Percentiles rank a stretch among this genome's conserved stretches.
phyloP scores from a whole-genome alignment of 2,113 vertebrate species.

The Callorhinus ursinus region DNA sequence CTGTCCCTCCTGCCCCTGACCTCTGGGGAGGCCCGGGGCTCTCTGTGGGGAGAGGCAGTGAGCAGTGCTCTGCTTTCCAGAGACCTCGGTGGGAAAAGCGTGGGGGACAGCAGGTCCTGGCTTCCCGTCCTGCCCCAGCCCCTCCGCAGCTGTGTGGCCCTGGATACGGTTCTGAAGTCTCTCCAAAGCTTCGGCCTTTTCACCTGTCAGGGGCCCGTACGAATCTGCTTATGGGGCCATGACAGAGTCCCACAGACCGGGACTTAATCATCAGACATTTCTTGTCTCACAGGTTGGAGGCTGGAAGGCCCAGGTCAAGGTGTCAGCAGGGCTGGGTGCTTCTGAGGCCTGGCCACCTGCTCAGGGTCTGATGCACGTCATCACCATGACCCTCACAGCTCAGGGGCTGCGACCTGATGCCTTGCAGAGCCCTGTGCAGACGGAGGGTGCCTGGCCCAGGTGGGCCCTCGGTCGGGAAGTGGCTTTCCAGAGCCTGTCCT shows the following conservation, averaged over 20 bases:
- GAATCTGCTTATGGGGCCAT: rapidly evolving
- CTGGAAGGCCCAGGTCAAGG: rapidly evolving
- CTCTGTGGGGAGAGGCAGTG: too few relatives aligned
- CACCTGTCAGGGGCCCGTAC: rapidly evolving
- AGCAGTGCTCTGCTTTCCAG: neutral
- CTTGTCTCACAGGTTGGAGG: neutral
- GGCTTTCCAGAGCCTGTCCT: neutral
- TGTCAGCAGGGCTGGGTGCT: neutral
- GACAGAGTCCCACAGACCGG: rapidly evolving
- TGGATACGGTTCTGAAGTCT: neutral
- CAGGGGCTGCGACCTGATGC: neutral
- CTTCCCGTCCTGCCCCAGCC: neutral
- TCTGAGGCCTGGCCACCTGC: neutral
- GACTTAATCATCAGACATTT: rapidly evolving
- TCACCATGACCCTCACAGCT: rapidly evolving
- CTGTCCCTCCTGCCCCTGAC: rapidly evolving
- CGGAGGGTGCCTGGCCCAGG: rapidly evolving
- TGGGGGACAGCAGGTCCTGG: neutral
- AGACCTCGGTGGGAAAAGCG: neutral
- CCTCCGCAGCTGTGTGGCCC: rapidly evolving
- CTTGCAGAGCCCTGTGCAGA: neutral
- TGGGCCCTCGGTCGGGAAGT: rapidly evolving
- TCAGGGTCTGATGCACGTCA: rapidly evolving
- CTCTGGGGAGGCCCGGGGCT: too few relatives aligned
- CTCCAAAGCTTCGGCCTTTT: too few relatives aligned